These are phyloP conservation scores for Tetranychus truncatus DNA, from an alignment of 2,888 invertebrate species.

Conservation along the genomic window DNA sequence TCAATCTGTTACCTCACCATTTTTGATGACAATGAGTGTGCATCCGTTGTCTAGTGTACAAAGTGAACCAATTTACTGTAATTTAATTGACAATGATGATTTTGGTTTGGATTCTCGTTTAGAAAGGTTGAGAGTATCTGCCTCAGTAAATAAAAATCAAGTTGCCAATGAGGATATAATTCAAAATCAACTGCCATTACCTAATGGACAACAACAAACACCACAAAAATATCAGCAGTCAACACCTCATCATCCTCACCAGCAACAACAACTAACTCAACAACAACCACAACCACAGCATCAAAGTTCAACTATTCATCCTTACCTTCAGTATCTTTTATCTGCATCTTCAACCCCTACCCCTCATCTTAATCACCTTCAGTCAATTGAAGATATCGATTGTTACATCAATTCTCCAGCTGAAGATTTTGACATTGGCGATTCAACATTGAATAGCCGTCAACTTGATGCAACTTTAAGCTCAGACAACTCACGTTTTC, in stretches of 20 bases:
- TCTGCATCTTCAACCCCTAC: not conserved
- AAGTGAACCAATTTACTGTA: constrained; percentile 6
- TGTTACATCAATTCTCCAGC: not conserved
- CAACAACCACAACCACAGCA: constrained; percentile 9
- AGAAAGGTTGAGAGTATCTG: constrained; percentile 1
- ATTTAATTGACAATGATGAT: constrained; percentile 7
- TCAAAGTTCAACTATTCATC: not conserved
- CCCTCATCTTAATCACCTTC: not conserved
- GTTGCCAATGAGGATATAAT: not conserved
- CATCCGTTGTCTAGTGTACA: no score
- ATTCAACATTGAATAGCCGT: not conserved
- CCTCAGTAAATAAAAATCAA: not conserved
- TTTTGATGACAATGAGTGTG: no score
- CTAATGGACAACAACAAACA: not conserved
- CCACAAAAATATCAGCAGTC: not conserved
- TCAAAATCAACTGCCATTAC: not conserved
- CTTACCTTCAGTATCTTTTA: not conserved
- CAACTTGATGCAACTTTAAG: not conserved
- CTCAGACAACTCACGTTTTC: not conserved
- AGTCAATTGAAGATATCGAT: constrained; percentile 1
- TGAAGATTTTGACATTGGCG: not conserved
- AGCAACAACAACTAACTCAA: not conserved
- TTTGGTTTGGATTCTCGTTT: not conserved
- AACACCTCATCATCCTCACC: not conserved
- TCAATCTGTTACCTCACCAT: no score